Evolutionary conservation across 2,113 vertebrate species (phyloP).

Genomic region (Corythornis cristatus): DNA sequence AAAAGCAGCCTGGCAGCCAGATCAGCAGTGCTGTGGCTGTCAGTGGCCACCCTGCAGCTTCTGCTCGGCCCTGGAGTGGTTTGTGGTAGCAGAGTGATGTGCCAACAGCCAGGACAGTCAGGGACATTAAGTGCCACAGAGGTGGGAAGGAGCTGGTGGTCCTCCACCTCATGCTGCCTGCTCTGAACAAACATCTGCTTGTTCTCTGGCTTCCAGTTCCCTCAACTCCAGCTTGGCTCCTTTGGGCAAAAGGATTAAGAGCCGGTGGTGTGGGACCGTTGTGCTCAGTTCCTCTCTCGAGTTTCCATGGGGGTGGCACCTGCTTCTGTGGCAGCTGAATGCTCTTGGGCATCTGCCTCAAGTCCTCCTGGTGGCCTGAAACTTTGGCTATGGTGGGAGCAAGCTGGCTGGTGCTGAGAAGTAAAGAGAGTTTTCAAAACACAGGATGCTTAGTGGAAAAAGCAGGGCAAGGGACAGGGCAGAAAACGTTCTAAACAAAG

Average conservation of each 20-base stretch:
- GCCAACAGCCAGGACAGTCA: neutral
- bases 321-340: neutral
- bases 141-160: slow-evolving; percentile 41
- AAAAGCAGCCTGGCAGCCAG: neutral
- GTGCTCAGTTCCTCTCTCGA: neutral
- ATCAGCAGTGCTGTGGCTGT: rapidly evolving
- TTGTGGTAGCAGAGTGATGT: neutral
- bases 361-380: neutral
- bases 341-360: neutral
- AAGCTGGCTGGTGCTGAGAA: neutral
- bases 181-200: slow-evolving; percentile 29
- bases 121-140: neutral
- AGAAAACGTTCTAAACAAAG: neutral
- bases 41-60: neutral
- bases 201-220: slow-evolving; percentile 61
- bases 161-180: neutral
- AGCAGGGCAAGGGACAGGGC: neutral
- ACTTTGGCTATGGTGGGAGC: neutral
- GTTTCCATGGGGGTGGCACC: neutral
- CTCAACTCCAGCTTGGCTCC: neutral
- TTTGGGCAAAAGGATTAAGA: neutral
- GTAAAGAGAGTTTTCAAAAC: neutral
- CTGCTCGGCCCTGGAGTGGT: neutral
- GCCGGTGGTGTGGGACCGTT: rapidly evolving
- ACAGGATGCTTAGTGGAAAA: neutral